These are phyloP conservation scores for Falco columbarius DNA, from an alignment of 2,797 vertebrate species.

Conservation along the genomic window DNA sequence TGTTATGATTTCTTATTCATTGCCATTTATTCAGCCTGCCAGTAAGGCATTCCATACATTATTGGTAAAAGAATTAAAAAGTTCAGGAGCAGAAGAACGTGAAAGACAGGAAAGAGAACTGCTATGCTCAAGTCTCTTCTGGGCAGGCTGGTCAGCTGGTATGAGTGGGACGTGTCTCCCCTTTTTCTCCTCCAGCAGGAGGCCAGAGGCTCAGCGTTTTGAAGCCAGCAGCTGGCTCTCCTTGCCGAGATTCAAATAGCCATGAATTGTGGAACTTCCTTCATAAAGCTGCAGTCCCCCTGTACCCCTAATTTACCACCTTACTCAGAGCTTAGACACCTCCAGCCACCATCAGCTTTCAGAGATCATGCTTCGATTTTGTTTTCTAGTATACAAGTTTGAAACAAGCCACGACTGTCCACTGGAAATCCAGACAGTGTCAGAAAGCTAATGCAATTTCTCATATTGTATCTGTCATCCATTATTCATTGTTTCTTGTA, in stretches of 20 bases:
- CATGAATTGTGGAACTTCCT: background rate
- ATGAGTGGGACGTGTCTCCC: background rate
- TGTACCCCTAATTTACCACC: background rate
- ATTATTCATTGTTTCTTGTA: constrained; percentile 2
- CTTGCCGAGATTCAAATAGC: background rate
- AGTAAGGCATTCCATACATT: background rate
- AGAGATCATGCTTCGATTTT: background rate
- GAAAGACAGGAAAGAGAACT: background rate
- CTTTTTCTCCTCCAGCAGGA: background rate
- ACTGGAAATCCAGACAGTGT: background rate
- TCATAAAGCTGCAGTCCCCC: background rate
- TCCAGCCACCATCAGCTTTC: background rate
- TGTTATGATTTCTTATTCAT: background rate
- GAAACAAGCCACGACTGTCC: background rate
- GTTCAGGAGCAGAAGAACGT: background rate
- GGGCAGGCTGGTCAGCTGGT: background rate
- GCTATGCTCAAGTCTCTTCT: background rate
- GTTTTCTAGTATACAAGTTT: background rate
- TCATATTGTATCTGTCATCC: background rate
- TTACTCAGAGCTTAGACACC: background rate
- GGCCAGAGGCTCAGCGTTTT: background rate
- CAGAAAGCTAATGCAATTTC: background rate
- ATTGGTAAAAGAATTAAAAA: background rate
- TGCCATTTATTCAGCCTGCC: background rate
- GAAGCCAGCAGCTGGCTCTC: background rate